These are phyloP conservation scores for Apodemia hepburni DNA, from an alignment of 2,888 invertebrate species.

Conservation along the genomic window DNA sequence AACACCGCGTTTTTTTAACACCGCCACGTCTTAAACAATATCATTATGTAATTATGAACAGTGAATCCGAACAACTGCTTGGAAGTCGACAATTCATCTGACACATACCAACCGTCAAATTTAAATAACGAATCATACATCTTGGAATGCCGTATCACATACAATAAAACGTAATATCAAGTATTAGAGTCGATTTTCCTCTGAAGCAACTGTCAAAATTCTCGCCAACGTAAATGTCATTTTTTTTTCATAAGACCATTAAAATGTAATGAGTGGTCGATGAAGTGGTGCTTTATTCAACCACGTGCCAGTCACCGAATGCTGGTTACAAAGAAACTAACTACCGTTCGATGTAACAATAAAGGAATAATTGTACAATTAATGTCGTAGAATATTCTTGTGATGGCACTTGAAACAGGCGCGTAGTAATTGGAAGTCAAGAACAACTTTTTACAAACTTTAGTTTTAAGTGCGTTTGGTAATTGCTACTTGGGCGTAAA, in stretches of 20 bases:
- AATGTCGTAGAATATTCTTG: conserved; percentile 53
- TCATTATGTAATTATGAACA: conserved; percentile 57
- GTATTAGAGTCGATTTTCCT: conserved; percentile 34
- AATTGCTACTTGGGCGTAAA: conserved; percentile 21
- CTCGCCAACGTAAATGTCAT: conserved; percentile 55
- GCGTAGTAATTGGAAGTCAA: conserved; percentile 51
- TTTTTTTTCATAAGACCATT: conserved; percentile 71
- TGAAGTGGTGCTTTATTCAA: conserved; percentile 65
- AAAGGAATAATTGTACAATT: conserved; percentile 76
- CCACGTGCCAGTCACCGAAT: conserved; percentile 70
- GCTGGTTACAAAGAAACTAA: conserved; percentile 58
- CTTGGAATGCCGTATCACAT: conserved; percentile 38
- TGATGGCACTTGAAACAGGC: conserved; percentile 66
- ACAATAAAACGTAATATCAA: conserved; percentile 25
- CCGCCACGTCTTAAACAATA: conserved; percentile 31
- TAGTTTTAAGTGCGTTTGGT: conserved; percentile 22
- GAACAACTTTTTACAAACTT: conserved; percentile 24
- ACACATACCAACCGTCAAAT: conserved; percentile 68
- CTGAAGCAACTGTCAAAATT: conserved; percentile 26
- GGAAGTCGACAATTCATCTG: conserved; percentile 72
- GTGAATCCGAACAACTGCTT: conserved; percentile 70
- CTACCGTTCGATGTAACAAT: conserved; percentile 73
- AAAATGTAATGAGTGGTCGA: conserved; percentile 75
- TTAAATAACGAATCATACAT: conserved; percentile 69
- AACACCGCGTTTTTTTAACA: conserved; percentile 37